phyloP scores from a whole-genome alignment of 2,113 vertebrate species.

The Trematocara marginatum region DNA sequence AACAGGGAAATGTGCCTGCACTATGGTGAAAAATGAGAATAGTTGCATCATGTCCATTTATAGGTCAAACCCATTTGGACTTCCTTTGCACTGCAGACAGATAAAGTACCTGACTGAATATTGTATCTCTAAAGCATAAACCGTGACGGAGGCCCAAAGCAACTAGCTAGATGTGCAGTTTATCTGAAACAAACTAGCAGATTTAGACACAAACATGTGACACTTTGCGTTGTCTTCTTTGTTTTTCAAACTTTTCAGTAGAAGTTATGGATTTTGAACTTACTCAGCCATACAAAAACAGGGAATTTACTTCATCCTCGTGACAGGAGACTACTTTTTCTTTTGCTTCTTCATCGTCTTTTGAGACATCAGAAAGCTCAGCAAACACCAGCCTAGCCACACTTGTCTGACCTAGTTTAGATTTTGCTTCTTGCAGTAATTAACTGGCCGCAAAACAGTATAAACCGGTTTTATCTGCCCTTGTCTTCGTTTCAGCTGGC shows the following conservation, averaged over 20 bases:
- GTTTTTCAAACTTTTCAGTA: background rate
- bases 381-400: background rate
- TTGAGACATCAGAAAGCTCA: background rate
- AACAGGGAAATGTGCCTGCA: background rate
- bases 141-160: background rate
- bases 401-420: background rate
- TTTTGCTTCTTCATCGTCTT: rapidly evolving
- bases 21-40: background rate
- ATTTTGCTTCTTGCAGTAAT: background rate
- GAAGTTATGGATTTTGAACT: background rate
- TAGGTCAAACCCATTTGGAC: background rate
- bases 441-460: background rate
- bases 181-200: background rate
- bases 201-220: background rate
- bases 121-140: background rate
- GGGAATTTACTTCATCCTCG: background rate
- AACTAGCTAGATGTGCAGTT: background rate
- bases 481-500: background rate
- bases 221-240: background rate
- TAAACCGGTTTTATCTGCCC: background rate
- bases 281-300: background rate
- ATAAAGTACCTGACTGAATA: background rate
- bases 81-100: background rate
- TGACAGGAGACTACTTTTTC: background rate
- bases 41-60: background rate